Base-by-base conservation (phyloP, 92 coral and sea anemone species). In the Actinernus sp. region DNA sequence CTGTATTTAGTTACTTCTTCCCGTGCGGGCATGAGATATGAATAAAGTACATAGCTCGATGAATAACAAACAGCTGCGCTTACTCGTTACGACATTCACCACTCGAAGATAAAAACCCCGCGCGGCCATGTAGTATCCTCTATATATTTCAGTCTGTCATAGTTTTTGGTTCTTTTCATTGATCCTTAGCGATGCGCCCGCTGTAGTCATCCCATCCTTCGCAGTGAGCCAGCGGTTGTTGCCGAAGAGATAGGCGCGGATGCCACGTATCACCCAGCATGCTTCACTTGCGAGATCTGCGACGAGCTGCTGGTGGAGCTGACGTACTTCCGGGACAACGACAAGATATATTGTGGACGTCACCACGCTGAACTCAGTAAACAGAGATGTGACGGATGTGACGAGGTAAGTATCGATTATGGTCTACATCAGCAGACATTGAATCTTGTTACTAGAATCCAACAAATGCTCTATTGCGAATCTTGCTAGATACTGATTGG, bases 311-410 rank as follows among this genome's bases (percentile, higher is more conserved):
- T 95, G 67, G 88, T 91, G 0, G 89, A 95, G 34, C 74, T 95
- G 65, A 74, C 83, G 29, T 95, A 95, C 49, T 91, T 51, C 58
- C 88, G 71, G 37, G 70, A 82, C 53, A 97, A 88, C 22, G 88
- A 91, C 79, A 88, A 91, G 75, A 73, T 95, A 22, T 95, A 95
- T 83, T 95, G 99, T 31, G 99, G 95, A 28, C 75, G 99, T 18
- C 99, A 95, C 46, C 97, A 90, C 32, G 99, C 99, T 19, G 99
- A 95, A 46, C 84, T 91, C 40, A 63, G 87, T 47, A 88, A 84
- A 43, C 86, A 88, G 60, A 87, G 99, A n/a, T 95, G 99, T 45
- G 91, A 83, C 37, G 99, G 97, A 4, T 95, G 99, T 63, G 99
- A 95, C 21, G 99, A 95, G 97, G 99, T 95, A 50, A n/a, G n/a